These are phyloP conservation scores for Celastrina argiolus DNA, from an alignment of 2,888 invertebrate genomes.

Conservation along the genomic window DNA sequence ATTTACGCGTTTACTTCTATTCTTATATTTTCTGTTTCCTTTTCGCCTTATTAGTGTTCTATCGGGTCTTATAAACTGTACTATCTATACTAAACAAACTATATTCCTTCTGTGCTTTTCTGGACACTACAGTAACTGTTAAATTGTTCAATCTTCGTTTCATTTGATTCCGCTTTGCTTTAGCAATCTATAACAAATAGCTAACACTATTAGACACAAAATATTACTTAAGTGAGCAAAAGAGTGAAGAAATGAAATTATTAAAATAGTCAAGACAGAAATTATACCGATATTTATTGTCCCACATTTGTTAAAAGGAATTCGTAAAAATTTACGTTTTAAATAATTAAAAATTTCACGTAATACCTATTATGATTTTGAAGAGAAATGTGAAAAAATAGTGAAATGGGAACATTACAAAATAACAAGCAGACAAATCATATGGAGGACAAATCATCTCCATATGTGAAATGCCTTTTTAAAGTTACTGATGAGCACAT, in stretches of 20 bases:
- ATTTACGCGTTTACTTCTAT: no score
- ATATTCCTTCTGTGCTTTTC: no score
- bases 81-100: no score
- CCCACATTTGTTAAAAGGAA: slow-evolving; percentile 31
- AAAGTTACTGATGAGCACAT: slow-evolving; percentile 39
- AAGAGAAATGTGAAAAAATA: slow-evolving; percentile 30
- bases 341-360: slow-evolving; percentile 31
- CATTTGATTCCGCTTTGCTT: no score
- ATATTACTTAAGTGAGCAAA: slow-evolving; percentile 15
- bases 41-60: no score
- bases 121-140: no score
- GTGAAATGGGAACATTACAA: slow-evolving; percentile 38
- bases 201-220: no score
- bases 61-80: no score
- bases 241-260: slow-evolving; percentile 11
- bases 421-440: slow-evolving; percentile 33
- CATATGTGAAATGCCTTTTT: slow-evolving; percentile 29
- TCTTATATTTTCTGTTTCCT: no score
- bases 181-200: no score
- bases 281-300: slow-evolving; percentile 28
- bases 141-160: no score
- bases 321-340: slow-evolving; percentile 33
- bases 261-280: slow-evolving; percentile 22
- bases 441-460: no score
- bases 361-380: slow-evolving; percentile 23